phyloP scores from a whole-genome alignment of 1,140 invertebrate genomes.

The Aphaenogaster floridana region DNA sequence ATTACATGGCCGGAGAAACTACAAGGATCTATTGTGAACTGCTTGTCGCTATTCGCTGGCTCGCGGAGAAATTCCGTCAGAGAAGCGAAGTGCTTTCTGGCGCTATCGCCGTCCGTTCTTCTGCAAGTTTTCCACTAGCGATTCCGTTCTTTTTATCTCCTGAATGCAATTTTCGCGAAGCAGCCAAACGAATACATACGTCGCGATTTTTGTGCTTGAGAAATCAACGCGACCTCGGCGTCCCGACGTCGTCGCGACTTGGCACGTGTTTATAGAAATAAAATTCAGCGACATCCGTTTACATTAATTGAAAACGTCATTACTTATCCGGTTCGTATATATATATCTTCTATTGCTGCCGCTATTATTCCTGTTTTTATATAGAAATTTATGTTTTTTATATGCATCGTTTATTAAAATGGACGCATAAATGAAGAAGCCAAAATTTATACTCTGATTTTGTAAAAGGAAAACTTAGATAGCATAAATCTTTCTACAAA shows the following conservation, averaged over 20 bases:
- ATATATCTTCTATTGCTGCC: neutral
- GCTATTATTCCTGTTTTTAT: neutral
- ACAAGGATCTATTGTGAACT: constrained; percentile 52
- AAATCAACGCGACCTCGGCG: constrained; percentile 2
- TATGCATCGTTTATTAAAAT: neutral
- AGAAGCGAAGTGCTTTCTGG: neutral
- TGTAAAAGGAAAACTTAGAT: neutral
- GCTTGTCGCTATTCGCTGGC: constrained; percentile 24
- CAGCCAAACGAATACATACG: neutral
- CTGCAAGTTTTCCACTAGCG: neutral
- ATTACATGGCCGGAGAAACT: constrained; percentile 31
- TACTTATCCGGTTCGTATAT: neutral
- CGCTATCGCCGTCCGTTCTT: neutral
- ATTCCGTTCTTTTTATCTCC: neutral
- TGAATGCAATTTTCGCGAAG: constrained; percentile 26
- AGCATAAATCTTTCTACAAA: neutral
- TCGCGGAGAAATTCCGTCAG: neutral
- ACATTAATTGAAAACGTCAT: neutral
- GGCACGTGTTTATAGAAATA: neutral
- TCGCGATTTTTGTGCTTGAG: neutral
- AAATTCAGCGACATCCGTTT: constrained; percentile 5
- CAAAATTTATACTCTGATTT: neutral
- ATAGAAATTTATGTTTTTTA: neutral
- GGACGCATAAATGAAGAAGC: neutral
- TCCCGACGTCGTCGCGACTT: neutral